Evolutionary conservation across 1,140 invertebrate genomes (phyloP).

Genomic region (Heliconius hewitsoni): DNA sequence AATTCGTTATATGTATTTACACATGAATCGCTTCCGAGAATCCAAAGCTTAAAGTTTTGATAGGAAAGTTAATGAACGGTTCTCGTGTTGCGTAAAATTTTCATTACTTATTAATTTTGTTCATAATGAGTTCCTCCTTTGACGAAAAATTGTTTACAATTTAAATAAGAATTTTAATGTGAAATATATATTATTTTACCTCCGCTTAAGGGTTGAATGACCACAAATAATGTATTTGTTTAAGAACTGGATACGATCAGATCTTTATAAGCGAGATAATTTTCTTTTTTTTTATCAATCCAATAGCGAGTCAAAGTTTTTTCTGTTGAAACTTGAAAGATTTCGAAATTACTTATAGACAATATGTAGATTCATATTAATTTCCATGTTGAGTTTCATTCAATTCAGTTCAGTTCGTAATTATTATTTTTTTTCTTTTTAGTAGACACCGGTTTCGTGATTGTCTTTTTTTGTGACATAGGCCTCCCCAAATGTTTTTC

Average conservation of each 20-base stretch:
- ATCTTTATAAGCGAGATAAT: no score
- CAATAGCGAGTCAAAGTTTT: no score
- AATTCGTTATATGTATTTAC: neutral
- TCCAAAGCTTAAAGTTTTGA: slow-evolving; percentile 31
- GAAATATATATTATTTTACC: neutral
- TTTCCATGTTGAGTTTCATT: no score
- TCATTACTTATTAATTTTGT: slow-evolving; percentile 37
- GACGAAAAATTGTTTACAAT: slow-evolving; percentile 5
- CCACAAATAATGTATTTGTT: neutral
- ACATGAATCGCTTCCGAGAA: slow-evolving; percentile 7
- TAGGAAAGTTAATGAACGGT: slow-evolving; percentile 35
- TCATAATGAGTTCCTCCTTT: slow-evolving; percentile 33
- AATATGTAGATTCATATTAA: no score
- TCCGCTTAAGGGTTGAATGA: neutral
- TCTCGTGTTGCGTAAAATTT: slow-evolving; percentile 30
- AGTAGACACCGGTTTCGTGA: no score
- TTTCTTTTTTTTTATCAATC: no score
- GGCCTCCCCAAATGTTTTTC: no score
- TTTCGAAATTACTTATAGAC: no score
- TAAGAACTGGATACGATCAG: neutral
- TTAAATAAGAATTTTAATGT: slow-evolving; percentile 8
- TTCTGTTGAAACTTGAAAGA: no score
- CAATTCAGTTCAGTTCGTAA: no score
- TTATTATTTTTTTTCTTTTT: no score
- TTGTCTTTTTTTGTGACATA: no score